A percentile compares a stretch with the other conserved stretches of the same genome.
These are phyloP conservation scores for Dromius quadrimaculatus DNA, from an alignment of 2,888 invertebrate genomes.

Conservation along the genomic window DNA sequence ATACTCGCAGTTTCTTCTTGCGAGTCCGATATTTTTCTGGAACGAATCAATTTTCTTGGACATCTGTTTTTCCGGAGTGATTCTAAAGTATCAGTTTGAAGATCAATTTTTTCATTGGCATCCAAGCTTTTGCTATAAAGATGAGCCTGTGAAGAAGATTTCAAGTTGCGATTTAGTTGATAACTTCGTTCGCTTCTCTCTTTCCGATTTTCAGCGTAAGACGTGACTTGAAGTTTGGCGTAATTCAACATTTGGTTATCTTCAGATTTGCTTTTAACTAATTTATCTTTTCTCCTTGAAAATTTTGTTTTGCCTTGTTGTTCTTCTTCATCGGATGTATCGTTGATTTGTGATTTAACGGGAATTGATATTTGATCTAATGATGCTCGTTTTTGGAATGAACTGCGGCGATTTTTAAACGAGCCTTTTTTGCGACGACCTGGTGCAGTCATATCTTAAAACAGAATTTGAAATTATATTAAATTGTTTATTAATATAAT, in stretches of 20 bases:
- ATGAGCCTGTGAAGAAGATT: conserved; percentile 16
- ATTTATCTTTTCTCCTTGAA: conserved; percentile 20
- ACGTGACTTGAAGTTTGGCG: conserved; percentile 34
- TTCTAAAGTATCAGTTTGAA: conserved; percentile 1
- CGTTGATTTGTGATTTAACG: conserved; percentile 4
- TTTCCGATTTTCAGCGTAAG: conserved; percentile 16
- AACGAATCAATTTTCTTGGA: conserved; percentile 32
- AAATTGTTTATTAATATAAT: background rate
- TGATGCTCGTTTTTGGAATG: conserved; percentile 38
- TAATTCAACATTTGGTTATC: conserved; percentile 46
- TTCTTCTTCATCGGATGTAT: conserved; percentile 45
- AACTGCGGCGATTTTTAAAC: conserved; percentile 58
- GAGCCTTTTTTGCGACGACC: conserved; percentile 58
- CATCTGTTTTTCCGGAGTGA: conserved; percentile 17
- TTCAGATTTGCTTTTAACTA: conserved; percentile 50
- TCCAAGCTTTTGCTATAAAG: conserved; percentile 9
- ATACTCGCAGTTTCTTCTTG: conserved; percentile 7
- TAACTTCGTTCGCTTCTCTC: conserved; percentile 37
- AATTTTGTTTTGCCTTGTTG: conserved; percentile 38
- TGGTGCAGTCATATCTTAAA: conserved; percentile 61
- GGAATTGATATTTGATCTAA: conserved; percentile 40
- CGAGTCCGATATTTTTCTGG: conserved; percentile 35
- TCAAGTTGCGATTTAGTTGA: conserved; percentile 1
- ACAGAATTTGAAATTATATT: conserved; percentile 7
- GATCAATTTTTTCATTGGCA: background rate